Conservation (phyloP, 2,797 vertebrate species). For the Enteromius unitaeniatus region DNA sequence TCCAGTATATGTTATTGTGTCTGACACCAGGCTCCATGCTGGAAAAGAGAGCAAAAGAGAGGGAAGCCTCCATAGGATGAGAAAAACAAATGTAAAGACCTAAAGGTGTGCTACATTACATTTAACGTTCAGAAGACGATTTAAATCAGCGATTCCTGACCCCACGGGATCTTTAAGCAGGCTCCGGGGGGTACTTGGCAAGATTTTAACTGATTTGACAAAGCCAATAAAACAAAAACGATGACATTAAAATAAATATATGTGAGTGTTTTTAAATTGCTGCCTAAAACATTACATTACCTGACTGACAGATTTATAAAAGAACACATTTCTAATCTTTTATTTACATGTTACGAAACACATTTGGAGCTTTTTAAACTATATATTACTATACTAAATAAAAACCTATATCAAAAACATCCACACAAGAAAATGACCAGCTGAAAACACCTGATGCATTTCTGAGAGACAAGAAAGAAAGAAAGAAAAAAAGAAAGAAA, state of each 20-base stretch:
- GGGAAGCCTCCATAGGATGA: constrained; percentile 72
- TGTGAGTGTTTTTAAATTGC: background rate
- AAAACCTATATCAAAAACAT: background rate
- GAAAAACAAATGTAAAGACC: constrained; percentile 22
- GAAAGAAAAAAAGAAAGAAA: background rate
- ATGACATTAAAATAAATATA: background rate
- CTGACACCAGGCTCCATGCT: constrained; percentile 79
- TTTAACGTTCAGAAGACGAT: background rate
- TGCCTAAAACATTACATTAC: background rate
- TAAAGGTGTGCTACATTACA: constrained; percentile 3
- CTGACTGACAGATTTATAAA: background rate
- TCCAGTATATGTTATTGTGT: constrained; percentile 82
- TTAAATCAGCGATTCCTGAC: background rate
- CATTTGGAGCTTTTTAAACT: background rate
- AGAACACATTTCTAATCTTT: background rate
- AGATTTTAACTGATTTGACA: background rate
- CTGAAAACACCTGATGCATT: constrained; percentile 38
- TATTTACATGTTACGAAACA: background rate
- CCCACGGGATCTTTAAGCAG: background rate
- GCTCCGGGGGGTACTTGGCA: background rate
- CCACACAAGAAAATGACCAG: background rate
- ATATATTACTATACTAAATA: constrained; percentile 36
- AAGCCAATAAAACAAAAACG: background rate
- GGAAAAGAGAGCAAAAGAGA: constrained; percentile 58
- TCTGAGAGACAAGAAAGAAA: constrained; percentile 22